phyloP scores from a whole-genome alignment of 37 sponge, comb jelly and placozoan genomes.

The Lycopodina hypogea region DNA sequence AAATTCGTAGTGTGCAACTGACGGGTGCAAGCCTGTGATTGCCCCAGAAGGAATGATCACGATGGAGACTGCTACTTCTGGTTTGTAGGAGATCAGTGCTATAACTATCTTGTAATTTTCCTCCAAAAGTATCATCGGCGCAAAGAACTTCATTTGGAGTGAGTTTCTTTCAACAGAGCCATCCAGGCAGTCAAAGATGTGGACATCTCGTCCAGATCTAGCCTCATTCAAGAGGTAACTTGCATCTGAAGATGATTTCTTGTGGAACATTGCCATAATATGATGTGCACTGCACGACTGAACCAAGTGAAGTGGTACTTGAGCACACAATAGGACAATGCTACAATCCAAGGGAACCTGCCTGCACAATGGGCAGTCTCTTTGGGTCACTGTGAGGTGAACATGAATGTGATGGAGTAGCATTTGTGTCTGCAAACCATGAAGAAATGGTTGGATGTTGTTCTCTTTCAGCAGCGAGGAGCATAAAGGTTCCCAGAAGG shows the following conservation, averaged over 20 bases:
- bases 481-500: conserved; percentile 29
- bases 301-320: neutral
- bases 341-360: neutral
- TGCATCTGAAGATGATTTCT: neutral
- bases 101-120: neutral
- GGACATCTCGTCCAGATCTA: neutral
- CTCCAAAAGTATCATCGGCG: neutral
- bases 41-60: neutral
- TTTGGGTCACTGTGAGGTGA: conserved; percentile 27
- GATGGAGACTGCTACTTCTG: neutral
- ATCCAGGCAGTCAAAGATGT: conserved; percentile 1
- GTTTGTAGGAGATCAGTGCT: neutral
- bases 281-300: neutral
- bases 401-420: conserved; percentile 34
- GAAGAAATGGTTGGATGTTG: conserved; percentile 4
- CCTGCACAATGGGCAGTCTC: conserved; percentile 35
- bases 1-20: neutral
- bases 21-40: neutral
- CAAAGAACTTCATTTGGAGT: neutral
- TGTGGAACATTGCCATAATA: conserved; percentile 2
- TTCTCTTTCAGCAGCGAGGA: conserved; percentile 6
- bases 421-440: conserved; percentile 24
- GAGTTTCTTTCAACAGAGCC: neutral
- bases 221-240: neutral
- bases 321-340: conserved; percentile 5